Base-by-base conservation (phyloP, 2,113 vertebrate species). In the Heteronetta atricapilla region DNA sequence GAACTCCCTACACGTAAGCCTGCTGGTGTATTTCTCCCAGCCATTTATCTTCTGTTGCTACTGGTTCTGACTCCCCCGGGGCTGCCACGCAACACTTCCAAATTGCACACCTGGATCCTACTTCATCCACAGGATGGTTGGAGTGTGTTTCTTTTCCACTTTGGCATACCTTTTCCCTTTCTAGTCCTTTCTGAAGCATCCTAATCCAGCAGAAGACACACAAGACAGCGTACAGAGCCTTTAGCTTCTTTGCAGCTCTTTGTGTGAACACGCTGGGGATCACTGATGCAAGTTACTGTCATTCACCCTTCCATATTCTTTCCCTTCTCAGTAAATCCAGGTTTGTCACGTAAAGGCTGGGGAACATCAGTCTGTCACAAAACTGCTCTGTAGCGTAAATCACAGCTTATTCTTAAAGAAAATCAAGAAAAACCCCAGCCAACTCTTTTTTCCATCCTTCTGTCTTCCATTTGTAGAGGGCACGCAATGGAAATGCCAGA, bases 381-480 rank as follows among this genome's bases (percentile, higher is more conserved):
- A 55, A 34, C 36, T 2, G 2, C 46, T 26, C 70, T 31, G 48
- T 40, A 42, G 52, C 69, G 48, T 44, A 73, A 46, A 59, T 68
- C 19, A 33, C 26, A 33, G 21, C 33, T 52, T 53, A 73, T 77
- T 77, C 80, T 40, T 53, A 23, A 15, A 38, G n/a, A 63, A 88
- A 53, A 55, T 5, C 28, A 76, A 34, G 42, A 56, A 70, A 80
- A 72, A 1, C 31, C 25, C n/a, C 46, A 59, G 26, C 3, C 55
- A 73, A 26, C 19, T 29, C 59, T 59, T 36, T 75, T 69, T 28
- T 11, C 63, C 33, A 46, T 33, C 56, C 69, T 74, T 50, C 46
- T 1, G 0, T 64, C 73, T 36, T 34, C 55, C 11, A 2, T n/a
- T 52, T 6, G 44, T 6, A 4, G 2, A 34, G 42, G 25, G 55